Base-by-base conservation (phyloP, 2,797 vertebrate species). In the Lepilemur septentrionalis region DNA sequence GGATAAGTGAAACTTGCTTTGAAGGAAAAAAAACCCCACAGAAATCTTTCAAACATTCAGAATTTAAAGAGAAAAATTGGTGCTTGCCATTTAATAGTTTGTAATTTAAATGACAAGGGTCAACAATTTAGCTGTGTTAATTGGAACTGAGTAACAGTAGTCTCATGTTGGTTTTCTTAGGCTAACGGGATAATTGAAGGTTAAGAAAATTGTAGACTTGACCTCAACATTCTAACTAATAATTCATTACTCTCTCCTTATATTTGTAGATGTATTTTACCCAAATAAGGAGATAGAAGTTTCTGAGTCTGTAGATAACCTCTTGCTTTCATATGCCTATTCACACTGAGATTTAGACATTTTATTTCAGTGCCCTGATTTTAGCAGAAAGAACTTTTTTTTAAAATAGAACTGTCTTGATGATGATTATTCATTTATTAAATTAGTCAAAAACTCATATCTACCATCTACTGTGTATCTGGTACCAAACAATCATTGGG, bases 41-140 rank as follows among this genome's bases (percentile, higher is more conserved):
- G 5, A 35, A 38, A 84, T 43, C 73, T 93, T 93, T 96, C 22
- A 94, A 82, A 73, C 2, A 57, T 41, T n/a, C 32, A 67, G 35
- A 86, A 89, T 59, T 73, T 79, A 75, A 92, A 95, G 55, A 52
- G 20, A 41, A 84, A 97, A 95, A 94, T 82, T 46, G 23, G 28
- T 59, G 0, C 46, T 52, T 92, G 28, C 38, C 57, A 57, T 75
- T 97, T 70, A 89, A 50, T 48, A 76, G 35, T 95, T 93, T 91
- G 14, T 82, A 92, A 92, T 76, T 89, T 92, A 79, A 92, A 67
- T 69, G 88, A 79, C 72, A 96, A 75, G 43, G 38, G 12, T 65
- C 41, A 95, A 43, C 32, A 72, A 35, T 70, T 82, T 81, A 92
- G 18, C 72, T 76, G n/a, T 90, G 50, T 57, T 96, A 57, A 78